These are phyloP conservation scores for Sorex araneus DNA, from an alignment of 2,113 vertebrate species.

Conservation along the genomic window DNA sequence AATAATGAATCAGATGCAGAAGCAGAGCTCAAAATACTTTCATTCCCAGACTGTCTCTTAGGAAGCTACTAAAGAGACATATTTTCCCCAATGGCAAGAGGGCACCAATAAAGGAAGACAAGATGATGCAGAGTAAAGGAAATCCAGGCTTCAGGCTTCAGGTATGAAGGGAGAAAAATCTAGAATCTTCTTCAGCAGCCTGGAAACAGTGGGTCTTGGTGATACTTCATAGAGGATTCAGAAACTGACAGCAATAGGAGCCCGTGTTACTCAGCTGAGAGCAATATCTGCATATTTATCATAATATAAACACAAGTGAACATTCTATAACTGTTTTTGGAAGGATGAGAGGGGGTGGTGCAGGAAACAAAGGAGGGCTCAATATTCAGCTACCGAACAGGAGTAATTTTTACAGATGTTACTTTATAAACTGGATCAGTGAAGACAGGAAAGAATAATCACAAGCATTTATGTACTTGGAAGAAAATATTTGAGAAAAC, in stretches of 20 bases:
- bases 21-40: not conserved
- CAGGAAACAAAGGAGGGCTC: not conserved
- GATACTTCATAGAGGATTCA: not conserved
- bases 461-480: too few relatives aligned
- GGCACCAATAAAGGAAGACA: conserved; percentile 30
- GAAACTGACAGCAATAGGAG: not conserved
- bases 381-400: not conserved
- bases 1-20: not conserved
- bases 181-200: not conserved
- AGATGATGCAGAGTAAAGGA: not conserved
- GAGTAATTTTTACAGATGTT: not conserved
- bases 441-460: not conserved
- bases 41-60: not conserved
- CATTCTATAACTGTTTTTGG: not conserved
- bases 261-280: conserved; percentile 5
- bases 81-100: not conserved
- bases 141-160: not conserved
- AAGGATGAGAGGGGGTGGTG: not conserved
- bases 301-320: not conserved
- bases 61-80: not conserved
- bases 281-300: not conserved
- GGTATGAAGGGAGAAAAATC: not conserved
- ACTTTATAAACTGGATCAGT: not conserved
- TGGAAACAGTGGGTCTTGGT: not conserved
- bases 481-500: not conserved